Evolutionary conservation across 1,140 invertebrate species (phyloP).

Genomic region (Caerostris extrusa): DNA sequence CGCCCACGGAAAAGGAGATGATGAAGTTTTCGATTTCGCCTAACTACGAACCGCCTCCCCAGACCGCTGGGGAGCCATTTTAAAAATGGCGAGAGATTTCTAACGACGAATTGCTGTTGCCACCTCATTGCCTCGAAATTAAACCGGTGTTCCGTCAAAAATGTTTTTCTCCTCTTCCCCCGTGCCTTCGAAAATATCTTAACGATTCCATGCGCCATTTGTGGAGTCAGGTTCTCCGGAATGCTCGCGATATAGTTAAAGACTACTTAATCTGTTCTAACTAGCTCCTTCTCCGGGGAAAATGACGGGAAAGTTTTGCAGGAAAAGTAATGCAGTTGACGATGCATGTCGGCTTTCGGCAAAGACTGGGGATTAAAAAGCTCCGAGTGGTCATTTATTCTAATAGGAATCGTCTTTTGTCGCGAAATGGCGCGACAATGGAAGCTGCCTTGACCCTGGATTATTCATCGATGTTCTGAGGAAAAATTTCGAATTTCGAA

Average conservation of each 20-base stretch:
- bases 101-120: slow-evolving; percentile 61
- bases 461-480: neutral
- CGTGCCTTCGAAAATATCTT: neutral
- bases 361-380: slow-evolving; percentile 7
- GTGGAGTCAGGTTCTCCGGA: slow-evolving; percentile 4
- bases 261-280: slow-evolving; percentile 52
- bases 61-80: slow-evolving; percentile 53
- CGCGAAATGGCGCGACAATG: neutral
- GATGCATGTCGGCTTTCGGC: neutral
- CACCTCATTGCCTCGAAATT: slow-evolving; percentile 63
- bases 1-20: neutral
- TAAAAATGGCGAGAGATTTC: slow-evolving; percentile 52
- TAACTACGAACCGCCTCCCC: neutral
- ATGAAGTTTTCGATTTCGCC: neutral
- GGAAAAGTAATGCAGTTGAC: neutral
- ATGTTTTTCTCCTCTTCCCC: slow-evolving; percentile 4
- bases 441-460: neutral
- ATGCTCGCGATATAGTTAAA: slow-evolving; percentile 45
- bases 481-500: too few species aligned
- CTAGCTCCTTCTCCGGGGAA: neutral
- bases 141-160: slow-evolving; percentile 61
- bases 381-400: neutral
- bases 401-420: slow-evolving; percentile 22
- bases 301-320: neutral
- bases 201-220: slow-evolving; percentile 54